A percentile compares a stretch with the other conserved stretches of the same genome.
These are phyloP conservation scores for Zelleria hepariella DNA, from an alignment of 2,888 invertebrate species.

Conservation along the genomic window DNA sequence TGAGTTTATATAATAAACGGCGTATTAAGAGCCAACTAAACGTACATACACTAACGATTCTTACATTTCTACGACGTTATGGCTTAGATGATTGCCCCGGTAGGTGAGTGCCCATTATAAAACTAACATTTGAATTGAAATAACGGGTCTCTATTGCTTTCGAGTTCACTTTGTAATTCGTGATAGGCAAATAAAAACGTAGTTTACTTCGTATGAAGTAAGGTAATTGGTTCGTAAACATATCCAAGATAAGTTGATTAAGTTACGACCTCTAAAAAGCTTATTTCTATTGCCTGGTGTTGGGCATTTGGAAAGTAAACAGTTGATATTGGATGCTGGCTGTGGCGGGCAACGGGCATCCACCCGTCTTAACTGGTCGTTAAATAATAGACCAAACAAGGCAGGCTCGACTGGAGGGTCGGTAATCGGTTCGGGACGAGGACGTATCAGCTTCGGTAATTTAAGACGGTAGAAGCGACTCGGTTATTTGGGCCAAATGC, in stretches of 20 bases:
- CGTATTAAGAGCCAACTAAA: neutral
- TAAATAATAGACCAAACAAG: constrained; percentile 59
- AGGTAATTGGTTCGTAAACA: constrained; percentile 3
- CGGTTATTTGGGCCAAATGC: constrained; percentile 67
- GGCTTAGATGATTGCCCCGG: neutral
- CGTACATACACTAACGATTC: neutral
- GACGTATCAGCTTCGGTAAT: constrained; percentile 49
- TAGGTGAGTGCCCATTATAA: neutral
- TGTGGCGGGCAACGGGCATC: constrained; percentile 22
- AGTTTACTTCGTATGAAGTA: neutral
- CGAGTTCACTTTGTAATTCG: neutral
- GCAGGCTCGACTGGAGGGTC: constrained; percentile 23
- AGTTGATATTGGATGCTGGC: constrained; percentile 33
- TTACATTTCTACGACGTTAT: neutral
- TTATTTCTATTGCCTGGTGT: constrained; percentile 26
- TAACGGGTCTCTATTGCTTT: neutral
- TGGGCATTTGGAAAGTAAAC: constrained; percentile 42
- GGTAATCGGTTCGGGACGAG: constrained; percentile 34
- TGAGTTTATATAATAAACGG: neutral
- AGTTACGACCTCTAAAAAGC: constrained; percentile 46
- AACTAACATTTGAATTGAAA: neutral
- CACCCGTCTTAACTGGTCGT: constrained; percentile 36
- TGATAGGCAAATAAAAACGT: neutral
- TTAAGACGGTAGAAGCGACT: constrained; percentile 56
- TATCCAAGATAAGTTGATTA: constrained; percentile 39